These are phyloP conservation scores for Gracilinanus agilis DNA, from an alignment of 2,113 vertebrate species.

Conservation along the genomic window DNA sequence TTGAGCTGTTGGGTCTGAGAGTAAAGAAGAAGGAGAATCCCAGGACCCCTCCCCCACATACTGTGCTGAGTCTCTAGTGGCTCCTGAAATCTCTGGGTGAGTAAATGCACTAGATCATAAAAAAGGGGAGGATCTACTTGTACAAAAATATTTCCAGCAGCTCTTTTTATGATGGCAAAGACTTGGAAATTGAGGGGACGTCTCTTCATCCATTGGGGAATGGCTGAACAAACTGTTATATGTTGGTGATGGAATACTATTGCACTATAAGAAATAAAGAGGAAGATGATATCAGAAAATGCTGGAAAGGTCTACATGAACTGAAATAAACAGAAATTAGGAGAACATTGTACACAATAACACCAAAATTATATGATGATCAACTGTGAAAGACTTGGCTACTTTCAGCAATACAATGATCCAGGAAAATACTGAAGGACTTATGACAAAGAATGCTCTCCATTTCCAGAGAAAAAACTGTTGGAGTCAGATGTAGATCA, in stretches of 20 bases:
- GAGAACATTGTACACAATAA: not conserved
- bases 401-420: not conserved
- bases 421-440: not conserved
- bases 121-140: too few species aligned
- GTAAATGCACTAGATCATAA: too few species aligned
- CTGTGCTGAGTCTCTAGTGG: too few species aligned
- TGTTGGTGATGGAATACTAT: not conserved
- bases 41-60: too few species aligned
- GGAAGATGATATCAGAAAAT: not conserved
- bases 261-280: not conserved
- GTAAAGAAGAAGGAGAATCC: too few species aligned
- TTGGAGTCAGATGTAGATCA: not conserved
- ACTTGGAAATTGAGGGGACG: not conserved
- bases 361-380: not conserved
- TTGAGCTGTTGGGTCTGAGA: too few species aligned
- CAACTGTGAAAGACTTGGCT: not conserved
- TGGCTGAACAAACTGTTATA: not conserved
- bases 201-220: not conserved
- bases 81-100: too few species aligned
- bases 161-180: not conserved
- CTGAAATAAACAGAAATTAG: not conserved
- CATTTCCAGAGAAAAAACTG: not conserved
- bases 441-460: not conserved
- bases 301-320: not conserved
- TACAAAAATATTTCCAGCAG: too few species aligned